Conservation (phyloP, 2,888 invertebrate genomes). For the Lottia scabra region DNA sequence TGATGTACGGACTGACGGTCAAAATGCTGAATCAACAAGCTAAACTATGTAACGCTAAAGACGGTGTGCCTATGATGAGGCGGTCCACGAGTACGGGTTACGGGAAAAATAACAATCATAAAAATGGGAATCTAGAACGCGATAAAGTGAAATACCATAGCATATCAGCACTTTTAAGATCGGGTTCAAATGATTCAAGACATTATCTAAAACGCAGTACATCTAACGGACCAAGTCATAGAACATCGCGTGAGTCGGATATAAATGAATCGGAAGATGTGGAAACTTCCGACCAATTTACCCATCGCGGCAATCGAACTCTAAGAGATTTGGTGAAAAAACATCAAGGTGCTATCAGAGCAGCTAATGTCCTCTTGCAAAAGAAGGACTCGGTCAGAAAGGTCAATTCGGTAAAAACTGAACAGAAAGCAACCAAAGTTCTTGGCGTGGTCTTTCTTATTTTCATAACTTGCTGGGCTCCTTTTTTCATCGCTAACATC, state of each 20-base stretch:
- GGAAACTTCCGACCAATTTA: background rate
- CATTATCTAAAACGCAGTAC: constrained; percentile 21
- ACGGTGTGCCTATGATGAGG: constrained; percentile 55
- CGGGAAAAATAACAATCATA: constrained; percentile 24
- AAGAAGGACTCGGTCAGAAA: constrained; percentile 37
- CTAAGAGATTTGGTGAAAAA: constrained; percentile 55
- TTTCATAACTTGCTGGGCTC: constrained; percentile 68
- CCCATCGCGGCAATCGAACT: constrained; percentile 28
- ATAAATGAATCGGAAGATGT: background rate
- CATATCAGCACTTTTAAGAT: constrained; percentile 3
- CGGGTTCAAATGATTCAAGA: background rate
- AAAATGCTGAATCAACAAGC: constrained; percentile 84
- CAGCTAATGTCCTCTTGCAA: constrained; percentile 59
- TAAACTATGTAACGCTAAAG: constrained; percentile 43
- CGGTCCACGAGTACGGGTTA: constrained; percentile 48
- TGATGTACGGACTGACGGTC: constrained; percentile 94
- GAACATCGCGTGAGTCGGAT: constrained; percentile 5
- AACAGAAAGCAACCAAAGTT: constrained; percentile 95
- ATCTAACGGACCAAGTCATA: constrained; percentile 32
- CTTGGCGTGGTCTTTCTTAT: constrained; percentile 67
- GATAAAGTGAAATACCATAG: background rate
- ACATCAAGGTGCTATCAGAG: constrained; percentile 61
- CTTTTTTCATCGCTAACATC: constrained; percentile 67
- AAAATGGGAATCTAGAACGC: background rate
- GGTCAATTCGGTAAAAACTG: constrained; percentile 77